A percentile compares a stretch with the other conserved stretches of the same genome.
Evolutionary conservation across 2,888 invertebrate species (phyloP).

Genomic region (Eilema griseolum): DNA sequence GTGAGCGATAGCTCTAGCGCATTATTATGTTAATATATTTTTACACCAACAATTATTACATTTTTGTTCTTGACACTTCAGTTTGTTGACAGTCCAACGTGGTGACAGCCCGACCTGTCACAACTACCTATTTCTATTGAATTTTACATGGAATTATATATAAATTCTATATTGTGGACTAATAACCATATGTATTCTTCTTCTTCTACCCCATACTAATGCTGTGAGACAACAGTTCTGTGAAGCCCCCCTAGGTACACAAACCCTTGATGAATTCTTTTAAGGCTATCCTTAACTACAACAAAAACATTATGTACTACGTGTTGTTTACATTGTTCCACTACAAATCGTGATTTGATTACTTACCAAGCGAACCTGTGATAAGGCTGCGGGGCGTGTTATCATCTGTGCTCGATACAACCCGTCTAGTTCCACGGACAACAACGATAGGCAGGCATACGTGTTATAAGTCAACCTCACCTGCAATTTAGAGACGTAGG

Average conservation of each 20-base stretch:
- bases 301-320: background rate
- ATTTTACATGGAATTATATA: background rate
- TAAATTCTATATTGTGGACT: background rate
- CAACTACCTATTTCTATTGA: background rate
- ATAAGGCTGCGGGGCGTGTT: background rate
- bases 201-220: too few relatives aligned
- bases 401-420: background rate
- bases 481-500: too few relatives aligned
- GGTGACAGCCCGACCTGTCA: background rate
- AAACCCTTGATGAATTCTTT: background rate
- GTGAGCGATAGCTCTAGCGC: slow-evolving; percentile 57
- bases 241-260: background rate
- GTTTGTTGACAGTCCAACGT: too few relatives aligned
- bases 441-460: too few relatives aligned
- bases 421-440: too few relatives aligned
- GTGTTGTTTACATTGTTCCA: background rate
- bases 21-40: background rate
- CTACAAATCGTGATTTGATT: background rate
- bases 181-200: background rate
- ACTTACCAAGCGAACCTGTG: background rate
- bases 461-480: too few relatives aligned
- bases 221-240: background rate
- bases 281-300: background rate
- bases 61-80: slow-evolving; percentile 3
- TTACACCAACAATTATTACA: background rate